phyloP scores from a whole-genome alignment of 2,888 invertebrate genomes.

The Chirona hameri region DNA sequence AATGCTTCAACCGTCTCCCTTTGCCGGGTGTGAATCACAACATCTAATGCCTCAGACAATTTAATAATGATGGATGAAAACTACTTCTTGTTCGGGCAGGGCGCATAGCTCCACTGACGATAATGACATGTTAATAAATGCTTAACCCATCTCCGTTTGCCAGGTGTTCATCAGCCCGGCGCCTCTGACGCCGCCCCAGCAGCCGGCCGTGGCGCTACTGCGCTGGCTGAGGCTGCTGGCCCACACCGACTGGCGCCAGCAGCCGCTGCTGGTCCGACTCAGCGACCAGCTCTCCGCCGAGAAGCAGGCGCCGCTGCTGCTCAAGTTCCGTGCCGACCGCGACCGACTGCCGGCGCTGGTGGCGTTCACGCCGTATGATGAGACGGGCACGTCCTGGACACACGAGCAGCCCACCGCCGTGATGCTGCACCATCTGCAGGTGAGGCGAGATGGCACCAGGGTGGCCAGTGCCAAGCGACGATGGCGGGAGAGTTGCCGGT shows the following conservation, averaged over 20 bases:
- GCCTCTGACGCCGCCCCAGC: slow-evolving; percentile 40
- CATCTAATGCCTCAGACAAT: too few species aligned
- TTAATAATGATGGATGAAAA: too few species aligned
- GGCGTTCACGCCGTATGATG: slow-evolving; percentile 77
- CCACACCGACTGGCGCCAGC: slow-evolving; percentile 68
- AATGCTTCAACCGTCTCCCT: too few species aligned
- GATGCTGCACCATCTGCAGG: slow-evolving; percentile 55
- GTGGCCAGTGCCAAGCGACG: too few species aligned
- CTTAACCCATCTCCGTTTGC: slow-evolving; percentile 53
- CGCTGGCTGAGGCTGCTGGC: slow-evolving; percentile 69
- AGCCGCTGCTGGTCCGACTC: slow-evolving; percentile 79
- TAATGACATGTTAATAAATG: slow-evolving; percentile 36
- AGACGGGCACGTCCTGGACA: slow-evolving; percentile 63
- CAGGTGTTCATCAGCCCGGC: slow-evolving; percentile 44
- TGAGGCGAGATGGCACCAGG: not conserved
- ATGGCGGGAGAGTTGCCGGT: too few species aligned
- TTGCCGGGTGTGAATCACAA: too few species aligned
- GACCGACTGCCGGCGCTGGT: slow-evolving; percentile 60
- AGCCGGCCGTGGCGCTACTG: slow-evolving; percentile 67
- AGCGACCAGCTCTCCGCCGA: slow-evolving; percentile 55
- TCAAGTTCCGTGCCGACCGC: not conserved
- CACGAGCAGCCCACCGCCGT: slow-evolving; percentile 55
- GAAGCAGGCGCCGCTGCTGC: slow-evolving; percentile 27
- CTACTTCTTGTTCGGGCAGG: too few species aligned
- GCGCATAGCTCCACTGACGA: too few species aligned